These are phyloP conservation scores for Cyclopterus lumpus DNA, from an alignment of 2,797 vertebrate genomes.

Conservation along the genomic window DNA sequence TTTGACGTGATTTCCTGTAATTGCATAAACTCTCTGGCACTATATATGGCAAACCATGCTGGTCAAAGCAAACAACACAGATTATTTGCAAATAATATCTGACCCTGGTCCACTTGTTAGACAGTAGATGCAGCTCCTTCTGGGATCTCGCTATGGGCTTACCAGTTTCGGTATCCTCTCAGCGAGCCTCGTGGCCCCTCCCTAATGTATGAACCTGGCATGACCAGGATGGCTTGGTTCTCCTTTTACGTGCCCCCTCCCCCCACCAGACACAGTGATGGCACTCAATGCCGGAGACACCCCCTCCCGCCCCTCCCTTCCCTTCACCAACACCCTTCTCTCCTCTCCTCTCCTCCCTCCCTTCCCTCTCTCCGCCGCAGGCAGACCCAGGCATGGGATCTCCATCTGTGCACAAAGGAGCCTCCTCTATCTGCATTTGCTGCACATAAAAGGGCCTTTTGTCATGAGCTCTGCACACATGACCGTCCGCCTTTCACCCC, in stretches of 20 bases:
- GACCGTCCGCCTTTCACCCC: conserved; percentile 84
- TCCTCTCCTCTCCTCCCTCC: conserved; percentile 62
- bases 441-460: conserved; percentile 90
- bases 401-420: conserved; percentile 86
- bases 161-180: conserved; percentile 48
- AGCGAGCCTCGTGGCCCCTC: conserved; percentile 50
- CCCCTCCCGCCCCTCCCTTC: conserved; percentile 59
- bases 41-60: background rate
- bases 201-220: conserved; percentile 62
- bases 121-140: conserved; percentile 29
- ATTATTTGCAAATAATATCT: conserved; percentile 36
- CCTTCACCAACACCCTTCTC: conserved; percentile 63
- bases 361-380: conserved; percentile 72
- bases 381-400: conserved; percentile 84
- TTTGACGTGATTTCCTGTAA: conserved; percentile 23
- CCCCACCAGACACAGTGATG: conserved; percentile 81
- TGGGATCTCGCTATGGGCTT: conserved; percentile 37
- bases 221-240: conserved; percentile 64
- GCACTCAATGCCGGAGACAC: conserved; percentile 78
- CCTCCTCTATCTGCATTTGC: conserved; percentile 87
- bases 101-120: conserved; percentile 39
- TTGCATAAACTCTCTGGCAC: conserved; percentile 21
- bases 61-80: conserved; percentile 16
- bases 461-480: conserved; percentile 85
- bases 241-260: conserved; percentile 70